Evolutionary conservation across 2,888 invertebrate species (phyloP).

Genomic region (Andricus quercusramuli): DNA sequence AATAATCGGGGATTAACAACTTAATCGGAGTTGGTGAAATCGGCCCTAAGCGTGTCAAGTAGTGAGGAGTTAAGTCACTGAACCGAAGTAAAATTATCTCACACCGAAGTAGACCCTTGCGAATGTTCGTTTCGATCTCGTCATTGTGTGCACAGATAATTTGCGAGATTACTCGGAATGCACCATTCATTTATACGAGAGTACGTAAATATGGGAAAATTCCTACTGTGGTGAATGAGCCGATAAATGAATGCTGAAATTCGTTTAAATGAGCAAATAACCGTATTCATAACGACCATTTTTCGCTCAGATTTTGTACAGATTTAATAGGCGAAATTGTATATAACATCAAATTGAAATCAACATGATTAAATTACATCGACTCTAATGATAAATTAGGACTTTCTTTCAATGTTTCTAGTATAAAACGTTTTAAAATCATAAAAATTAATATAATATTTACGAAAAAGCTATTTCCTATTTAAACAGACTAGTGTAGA

Average conservation of each 20-base stretch:
- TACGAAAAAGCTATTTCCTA: background rate
- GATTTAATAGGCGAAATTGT: background rate
- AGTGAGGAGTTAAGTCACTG: background rate
- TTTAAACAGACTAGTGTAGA: background rate
- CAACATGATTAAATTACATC: background rate
- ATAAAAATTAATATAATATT: background rate
- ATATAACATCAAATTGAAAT: background rate
- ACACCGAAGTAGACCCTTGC: background rate
- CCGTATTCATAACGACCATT: background rate
- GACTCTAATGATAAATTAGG: background rate
- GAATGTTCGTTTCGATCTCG: conserved; percentile 30
- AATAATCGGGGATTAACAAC: too few relatives aligned
- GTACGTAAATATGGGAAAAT: conserved; percentile 28
- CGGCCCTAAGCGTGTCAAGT: background rate
- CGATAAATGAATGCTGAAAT: conserved; percentile 20
- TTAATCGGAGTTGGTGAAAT: too few relatives aligned
- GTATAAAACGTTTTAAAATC: background rate
- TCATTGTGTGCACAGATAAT: conserved; percentile 38
- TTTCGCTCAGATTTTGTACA: background rate
- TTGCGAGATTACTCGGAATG: conserved; percentile 28
- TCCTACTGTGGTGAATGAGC: conserved; percentile 29
- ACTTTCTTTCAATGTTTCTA: background rate
- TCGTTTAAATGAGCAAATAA: background rate
- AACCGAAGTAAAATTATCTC: conserved; percentile 19
- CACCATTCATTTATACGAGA: conserved; percentile 26